These are phyloP conservation scores for Andricus grossulariae DNA, from an alignment of 1,140 invertebrate genomes.

Conservation along the genomic window DNA sequence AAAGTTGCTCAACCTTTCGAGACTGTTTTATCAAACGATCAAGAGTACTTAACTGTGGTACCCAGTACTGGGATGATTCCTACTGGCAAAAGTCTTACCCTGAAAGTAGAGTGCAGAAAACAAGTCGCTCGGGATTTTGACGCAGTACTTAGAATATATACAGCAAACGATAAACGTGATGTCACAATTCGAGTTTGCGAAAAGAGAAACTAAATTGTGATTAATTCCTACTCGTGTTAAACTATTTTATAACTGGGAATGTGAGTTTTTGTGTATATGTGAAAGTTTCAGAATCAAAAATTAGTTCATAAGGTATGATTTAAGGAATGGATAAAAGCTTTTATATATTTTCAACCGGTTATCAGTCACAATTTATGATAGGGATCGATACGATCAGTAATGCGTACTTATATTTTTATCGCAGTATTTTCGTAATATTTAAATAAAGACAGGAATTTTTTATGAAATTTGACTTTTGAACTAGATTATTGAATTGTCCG, in stretches of 20 bases:
- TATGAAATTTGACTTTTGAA: conserved; percentile 34
- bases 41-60: conserved; percentile 56
- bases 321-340: not conserved
- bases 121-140: conserved; percentile 50
- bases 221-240: not conserved
- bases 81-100: conserved; percentile 47
- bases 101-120: conserved; percentile 61
- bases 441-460: conserved; percentile 30
- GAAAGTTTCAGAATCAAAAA: conserved; percentile 1
- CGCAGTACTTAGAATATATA: conserved; percentile 57
- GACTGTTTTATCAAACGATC: conserved; percentile 50
- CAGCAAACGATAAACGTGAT: conserved; percentile 58
- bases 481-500: not conserved
- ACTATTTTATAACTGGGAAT: too few species aligned
- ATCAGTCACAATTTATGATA: not conserved
- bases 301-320: not conserved
- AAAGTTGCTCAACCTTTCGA: conserved; percentile 57
- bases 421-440: conserved; percentile 37
- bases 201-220: conserved; percentile 35
- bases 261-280: too few species aligned
- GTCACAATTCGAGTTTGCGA: conserved; percentile 55
- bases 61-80: conserved; percentile 64
- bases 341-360: not conserved
- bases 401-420: not conserved
- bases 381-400: not conserved